Conservation (phyloP, 2,113 vertebrate genomes). For the Ictalurus furcatus region DNA sequence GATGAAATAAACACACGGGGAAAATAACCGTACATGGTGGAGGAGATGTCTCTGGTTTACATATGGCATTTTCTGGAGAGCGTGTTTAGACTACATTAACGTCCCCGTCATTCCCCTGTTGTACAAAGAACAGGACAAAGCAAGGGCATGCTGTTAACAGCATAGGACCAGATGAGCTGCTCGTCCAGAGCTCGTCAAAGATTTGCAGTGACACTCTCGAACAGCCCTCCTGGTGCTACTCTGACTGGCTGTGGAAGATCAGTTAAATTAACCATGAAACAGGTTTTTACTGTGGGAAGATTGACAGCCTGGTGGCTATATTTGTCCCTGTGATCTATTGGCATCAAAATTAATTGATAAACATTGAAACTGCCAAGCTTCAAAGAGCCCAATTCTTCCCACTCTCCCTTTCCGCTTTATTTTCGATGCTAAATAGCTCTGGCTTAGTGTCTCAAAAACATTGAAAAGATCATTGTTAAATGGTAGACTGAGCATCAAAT, state of each 20-base stretch:
- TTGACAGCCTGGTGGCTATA: constrained; percentile 20
- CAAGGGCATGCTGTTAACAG: not conserved
- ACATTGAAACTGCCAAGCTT: not conserved
- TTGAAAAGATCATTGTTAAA: not conserved
- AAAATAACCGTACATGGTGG: constrained; percentile 54
- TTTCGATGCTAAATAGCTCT: not conserved
- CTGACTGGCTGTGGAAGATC: constrained; percentile 17
- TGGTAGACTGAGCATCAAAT: not conserved
- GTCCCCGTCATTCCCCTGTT: constrained; percentile 23
- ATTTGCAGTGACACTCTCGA: not conserved
- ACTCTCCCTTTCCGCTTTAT: not conserved
- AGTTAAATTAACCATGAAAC: constrained; percentile 46
- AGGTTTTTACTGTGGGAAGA: constrained; percentile 36
- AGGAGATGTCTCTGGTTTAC: constrained; percentile 39
- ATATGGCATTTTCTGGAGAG: constrained; percentile 39
- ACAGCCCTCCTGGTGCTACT: constrained; percentile 15
- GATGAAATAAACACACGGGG: constrained; percentile 50
- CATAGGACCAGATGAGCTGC: not conserved
- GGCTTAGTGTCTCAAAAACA: not conserved
- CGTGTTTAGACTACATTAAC: constrained; percentile 41
- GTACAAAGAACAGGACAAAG: constrained; percentile 33
- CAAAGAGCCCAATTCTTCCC: not conserved
- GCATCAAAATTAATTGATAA: constrained; percentile 36
- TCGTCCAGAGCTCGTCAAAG: constrained; percentile 1
- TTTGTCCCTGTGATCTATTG: constrained; percentile 21